Evolutionary conservation across 2,113 vertebrate genomes (phyloP).

Genomic region (Anhinga rufa): DNA sequence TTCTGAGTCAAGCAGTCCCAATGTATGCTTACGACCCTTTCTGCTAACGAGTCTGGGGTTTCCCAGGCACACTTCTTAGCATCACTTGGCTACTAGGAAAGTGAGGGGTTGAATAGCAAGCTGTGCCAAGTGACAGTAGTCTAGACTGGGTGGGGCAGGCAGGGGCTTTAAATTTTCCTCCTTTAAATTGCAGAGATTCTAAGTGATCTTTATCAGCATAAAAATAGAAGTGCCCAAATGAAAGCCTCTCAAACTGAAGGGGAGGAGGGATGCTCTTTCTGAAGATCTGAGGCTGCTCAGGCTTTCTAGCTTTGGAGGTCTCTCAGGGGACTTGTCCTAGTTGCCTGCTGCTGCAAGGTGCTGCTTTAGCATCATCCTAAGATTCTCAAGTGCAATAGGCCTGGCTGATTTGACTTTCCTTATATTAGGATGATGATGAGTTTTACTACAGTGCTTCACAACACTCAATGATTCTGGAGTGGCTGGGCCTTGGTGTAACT

Average conservation of each 20-base stretch:
- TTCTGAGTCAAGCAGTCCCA: neutral
- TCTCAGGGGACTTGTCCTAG: neutral
- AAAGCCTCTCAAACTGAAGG: neutral
- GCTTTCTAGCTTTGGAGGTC: neutral
- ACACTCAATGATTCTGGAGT: slow-evolving; percentile 79
- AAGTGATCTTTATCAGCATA: neutral
- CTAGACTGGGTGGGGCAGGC: neutral
- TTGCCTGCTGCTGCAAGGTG: neutral
- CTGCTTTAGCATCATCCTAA: neutral
- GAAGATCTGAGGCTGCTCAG: neutral
- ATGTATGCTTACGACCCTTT: neutral
- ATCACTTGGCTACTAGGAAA: neutral
- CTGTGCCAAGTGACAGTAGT: neutral
- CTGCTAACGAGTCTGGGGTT: neutral
- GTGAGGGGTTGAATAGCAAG: neutral
- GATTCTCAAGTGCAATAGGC: neutral
- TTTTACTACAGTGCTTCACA: slow-evolving; percentile 20
- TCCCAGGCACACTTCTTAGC: neutral
- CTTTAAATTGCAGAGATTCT: neutral
- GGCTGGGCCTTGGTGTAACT: slow-evolving; percentile 79
- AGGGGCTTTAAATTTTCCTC: neutral
- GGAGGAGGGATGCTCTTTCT: neutral
- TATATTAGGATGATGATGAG: slow-evolving; percentile 59
- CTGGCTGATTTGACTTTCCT: slow-evolving; percentile 9
- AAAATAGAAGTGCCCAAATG: neutral